Evolutionary conservation across 1,140 invertebrate species (phyloP), one percentile per base, ranked within the genome.

Genomic region (Camponotus floridanus): DNA sequence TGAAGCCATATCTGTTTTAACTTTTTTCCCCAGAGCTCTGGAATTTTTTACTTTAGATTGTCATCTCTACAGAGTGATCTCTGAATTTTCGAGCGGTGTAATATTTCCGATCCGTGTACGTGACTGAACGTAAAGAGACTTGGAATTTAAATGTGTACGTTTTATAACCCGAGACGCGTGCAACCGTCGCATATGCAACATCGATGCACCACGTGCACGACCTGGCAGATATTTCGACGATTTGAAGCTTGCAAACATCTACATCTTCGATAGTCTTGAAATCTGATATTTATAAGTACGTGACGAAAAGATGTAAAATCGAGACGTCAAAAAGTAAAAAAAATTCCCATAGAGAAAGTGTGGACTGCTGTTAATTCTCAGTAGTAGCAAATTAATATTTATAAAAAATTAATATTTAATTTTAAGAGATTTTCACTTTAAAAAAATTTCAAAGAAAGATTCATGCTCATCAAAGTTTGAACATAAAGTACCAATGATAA

Each of bases 141-240:
- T 61, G n/a, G 39, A 73, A 83, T 71, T 71, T 61, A 59, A 42
- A 73, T 21, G 39, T 61, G 68, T 55, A 59, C 11, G 4, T 18
- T 48, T 26, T 26, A 57, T 83, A 83, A 83, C n/a, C 0, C 39
- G 55, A 83, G 51, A 73, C 36, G 36, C 67, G 39, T 73, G 78
- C 18, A 59, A 80, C 26, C 79, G 67, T 18, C 55, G 67, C 36
- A 15, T 45, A 6, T 42, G 76, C 76, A 79, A 3, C 33, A 33
- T 68, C 15, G n/a, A 68, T 45, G 51, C 42, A 68, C 33, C 62
- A 45, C 61, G 15, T 48, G 21, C 26, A 11, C 36, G 45, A 68
- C 68, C 39, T 48, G 68, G 55, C 68, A 33, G 6, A 36, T 81
- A 48, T 59, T 61, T 73, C 70, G 11, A n/a, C 18, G 7, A 13